A percentile compares a stretch with the other conserved stretches of the same genome.
Evolutionary conservation across 1,140 invertebrate species (phyloP).

Genomic region (honey bee (Apis mellifera)): DNA sequence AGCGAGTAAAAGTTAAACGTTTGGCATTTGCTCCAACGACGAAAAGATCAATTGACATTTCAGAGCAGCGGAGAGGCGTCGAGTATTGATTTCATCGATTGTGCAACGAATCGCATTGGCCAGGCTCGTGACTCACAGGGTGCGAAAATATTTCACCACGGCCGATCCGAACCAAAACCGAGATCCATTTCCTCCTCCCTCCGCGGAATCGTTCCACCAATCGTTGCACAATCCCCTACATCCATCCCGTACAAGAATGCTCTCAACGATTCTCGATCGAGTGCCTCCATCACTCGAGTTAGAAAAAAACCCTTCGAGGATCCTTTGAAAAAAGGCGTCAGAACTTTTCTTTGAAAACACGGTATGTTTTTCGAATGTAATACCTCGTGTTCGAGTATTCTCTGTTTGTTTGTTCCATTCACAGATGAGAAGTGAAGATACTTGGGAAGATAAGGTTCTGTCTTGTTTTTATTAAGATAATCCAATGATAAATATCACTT

Average conservation of each 20-base stretch:
- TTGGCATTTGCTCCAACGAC: conserved; percentile 51
- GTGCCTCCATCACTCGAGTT: too few species aligned
- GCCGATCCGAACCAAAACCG: neutral
- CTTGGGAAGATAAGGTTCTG: too few species aligned
- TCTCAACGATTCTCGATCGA: neutral
- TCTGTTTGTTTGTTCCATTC: too few species aligned
- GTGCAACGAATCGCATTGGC: conserved; percentile 22
- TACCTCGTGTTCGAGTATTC: too few species aligned
- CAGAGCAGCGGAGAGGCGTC: conserved; percentile 39
- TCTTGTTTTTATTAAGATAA: too few species aligned
- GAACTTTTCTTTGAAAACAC: neutral
- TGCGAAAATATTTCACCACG: conserved; percentile 53
- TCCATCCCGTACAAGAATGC: neutral
- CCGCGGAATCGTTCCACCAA: neutral
- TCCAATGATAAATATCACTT: too few species aligned
- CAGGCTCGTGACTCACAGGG: conserved; percentile 37
- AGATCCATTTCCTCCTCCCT: conserved; percentile 5
- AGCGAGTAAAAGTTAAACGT: conserved; percentile 19
- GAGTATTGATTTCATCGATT: conserved; percentile 66
- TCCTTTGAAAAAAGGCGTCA: too few species aligned
- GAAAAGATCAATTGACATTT: conserved; percentile 65
- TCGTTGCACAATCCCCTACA: conserved; percentile 8
- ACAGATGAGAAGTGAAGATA: too few species aligned
- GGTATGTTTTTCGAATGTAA: too few species aligned
- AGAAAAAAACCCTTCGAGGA: too few species aligned